Evolutionary conservation across 2,888 invertebrate genomes (phyloP).

Genomic region (Meteorus colon): DNA sequence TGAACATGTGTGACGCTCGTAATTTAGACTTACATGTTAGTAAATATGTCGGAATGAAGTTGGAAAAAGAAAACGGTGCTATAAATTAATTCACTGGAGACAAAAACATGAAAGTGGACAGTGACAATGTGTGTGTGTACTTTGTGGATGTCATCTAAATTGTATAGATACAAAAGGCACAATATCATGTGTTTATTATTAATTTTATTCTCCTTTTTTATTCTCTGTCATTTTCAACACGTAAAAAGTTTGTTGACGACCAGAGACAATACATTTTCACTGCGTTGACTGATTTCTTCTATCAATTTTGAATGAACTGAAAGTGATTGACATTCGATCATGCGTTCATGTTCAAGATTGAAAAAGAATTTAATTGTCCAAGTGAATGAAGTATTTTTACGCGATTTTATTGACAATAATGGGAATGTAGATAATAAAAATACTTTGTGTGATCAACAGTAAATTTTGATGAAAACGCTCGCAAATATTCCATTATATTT

Average conservation of each 20-base stretch:
- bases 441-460: too few relatives aligned
- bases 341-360: not conserved
- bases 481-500: not conserved
- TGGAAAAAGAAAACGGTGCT: not conserved
- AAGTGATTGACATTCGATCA: too few relatives aligned
- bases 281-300: not conserved
- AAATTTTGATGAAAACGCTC: not conserved
- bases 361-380: too few relatives aligned
- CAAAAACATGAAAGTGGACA: not conserved
- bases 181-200: not conserved
- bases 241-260: not conserved
- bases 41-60: not conserved
- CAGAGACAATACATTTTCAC: not conserved
- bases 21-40: too few relatives aligned
- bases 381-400: not conserved
- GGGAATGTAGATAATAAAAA: not conserved
- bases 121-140: too few relatives aligned
- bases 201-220: not conserved
- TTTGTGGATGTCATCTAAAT: not conserved
- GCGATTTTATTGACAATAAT: not conserved
- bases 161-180: not conserved
- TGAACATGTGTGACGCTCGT: too few relatives aligned
- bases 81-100: not conserved
- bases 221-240: not conserved
- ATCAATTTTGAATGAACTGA: not conserved